Conservation (phyloP, 2,113 vertebrate species). For the Bufo bufo region DNA sequence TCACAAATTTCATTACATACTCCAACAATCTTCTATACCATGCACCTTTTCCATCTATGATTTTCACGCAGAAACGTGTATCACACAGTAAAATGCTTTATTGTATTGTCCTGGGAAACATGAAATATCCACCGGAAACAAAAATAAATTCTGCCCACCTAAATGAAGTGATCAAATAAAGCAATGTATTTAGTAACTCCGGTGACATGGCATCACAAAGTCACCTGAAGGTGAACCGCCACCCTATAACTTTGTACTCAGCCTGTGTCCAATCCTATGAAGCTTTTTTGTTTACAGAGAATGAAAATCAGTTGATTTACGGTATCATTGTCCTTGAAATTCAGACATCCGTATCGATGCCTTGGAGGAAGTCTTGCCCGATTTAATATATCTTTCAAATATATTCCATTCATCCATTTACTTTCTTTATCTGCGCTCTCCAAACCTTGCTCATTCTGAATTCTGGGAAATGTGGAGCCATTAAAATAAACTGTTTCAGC, state of each 20-base stretch:
- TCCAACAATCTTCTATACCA: background rate
- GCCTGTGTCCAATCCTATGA: background rate
- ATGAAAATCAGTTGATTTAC: background rate
- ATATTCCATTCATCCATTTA: background rate
- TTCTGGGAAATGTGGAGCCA: background rate
- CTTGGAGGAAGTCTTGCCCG: background rate
- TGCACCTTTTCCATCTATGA: background rate
- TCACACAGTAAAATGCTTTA: background rate
- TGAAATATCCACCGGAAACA: too few relatives aligned
- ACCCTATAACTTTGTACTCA: background rate
- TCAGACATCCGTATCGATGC: background rate
- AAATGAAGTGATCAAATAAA: background rate
- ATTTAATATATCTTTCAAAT: slow-evolving; percentile 21
- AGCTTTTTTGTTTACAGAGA: slow-evolving; percentile 12
- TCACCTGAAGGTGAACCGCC: background rate
- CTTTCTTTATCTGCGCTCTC: background rate
- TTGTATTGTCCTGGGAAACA: background rate
- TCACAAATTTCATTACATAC: background rate
- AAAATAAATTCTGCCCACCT: background rate
- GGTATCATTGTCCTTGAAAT: slow-evolving; percentile 22
- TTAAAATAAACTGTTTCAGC: slow-evolving; percentile 26
- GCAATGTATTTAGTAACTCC: background rate
- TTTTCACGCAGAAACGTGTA: background rate
- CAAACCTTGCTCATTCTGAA: slow-evolving; percentile 5
- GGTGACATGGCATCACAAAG: background rate